Evolutionary conservation across 2,888 invertebrate species (phyloP), one percentile per base, ranked within the genome.

Genomic region (Morpho deidamia): DNA sequence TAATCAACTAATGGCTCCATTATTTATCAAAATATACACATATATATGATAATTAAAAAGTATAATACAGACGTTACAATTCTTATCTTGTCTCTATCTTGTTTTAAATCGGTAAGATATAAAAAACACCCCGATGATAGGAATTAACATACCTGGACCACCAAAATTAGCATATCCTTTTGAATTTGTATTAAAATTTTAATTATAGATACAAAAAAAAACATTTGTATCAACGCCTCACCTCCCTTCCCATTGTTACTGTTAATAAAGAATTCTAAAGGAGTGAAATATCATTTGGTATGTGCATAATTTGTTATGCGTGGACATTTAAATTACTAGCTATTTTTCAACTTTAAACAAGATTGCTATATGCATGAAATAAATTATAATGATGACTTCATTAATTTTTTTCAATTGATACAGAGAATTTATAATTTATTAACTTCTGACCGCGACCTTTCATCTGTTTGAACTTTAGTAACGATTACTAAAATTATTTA

Each of bases 161-260:
- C 23, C 43, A 5, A 39, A 40, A 56, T 56, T 56, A 56, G 55
- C 55, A 56, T 56, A 56, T 51, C 44, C 43, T 39, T 51, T 51
- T 46, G 47, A 52, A 52, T 52, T 48, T 40, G 39, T 44, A 53
- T 53, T 37, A 50, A 47, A 53, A 50, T 52, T 47, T 50, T 51
- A 58, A 58, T 53, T 55, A 51, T n/a, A 37, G 35, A 11, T 41
- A 39, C 42, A 35, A 42, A 44, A n/a, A n/a, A 51, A 57, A 53
- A 53, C 42, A 11, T 46, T 40, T 51, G 50, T 53, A 56, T 56
- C 48, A 48, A 44, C 35, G 44, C 34, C 39, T 43, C 49, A 34
- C 38, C 34, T 32, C 41, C 23, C 42, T 46, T 49, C 47, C 58
- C 44, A 53, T 55, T 58, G 58, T 53, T 53, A 50, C 10, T 10